These are phyloP conservation scores for Sebastes itinus DNA, from an alignment of 2,797 vertebrate species.

Conservation along the genomic window DNA sequence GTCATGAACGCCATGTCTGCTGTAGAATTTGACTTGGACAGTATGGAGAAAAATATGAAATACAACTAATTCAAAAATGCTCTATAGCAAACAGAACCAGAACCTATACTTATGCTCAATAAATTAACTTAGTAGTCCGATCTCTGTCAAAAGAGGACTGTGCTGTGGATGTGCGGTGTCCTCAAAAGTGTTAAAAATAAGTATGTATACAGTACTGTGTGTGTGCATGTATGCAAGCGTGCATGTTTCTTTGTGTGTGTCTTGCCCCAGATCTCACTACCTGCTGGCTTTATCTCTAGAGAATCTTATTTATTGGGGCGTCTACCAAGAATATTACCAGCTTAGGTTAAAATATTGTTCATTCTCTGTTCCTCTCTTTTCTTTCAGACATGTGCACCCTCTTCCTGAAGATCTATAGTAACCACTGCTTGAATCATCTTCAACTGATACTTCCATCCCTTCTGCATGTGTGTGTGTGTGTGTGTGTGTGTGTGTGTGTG, in stretches of 20 bases:
- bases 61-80: not conserved
- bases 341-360: conserved; percentile 28
- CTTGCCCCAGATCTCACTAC: conserved; percentile 20
- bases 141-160: not conserved
- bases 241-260: not conserved
- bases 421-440: conserved; percentile 60
- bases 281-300: conserved; percentile 1
- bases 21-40: not conserved
- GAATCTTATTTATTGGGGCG: not conserved
- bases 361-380: conserved; percentile 17
- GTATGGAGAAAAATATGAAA: not conserved
- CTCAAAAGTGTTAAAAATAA: not conserved
- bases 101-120: not conserved
- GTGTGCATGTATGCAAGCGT: not conserved
- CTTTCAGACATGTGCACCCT: conserved; percentile 62
- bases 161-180: not conserved
- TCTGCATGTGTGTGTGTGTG: conserved; percentile 46
- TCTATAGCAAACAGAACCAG: not conserved
- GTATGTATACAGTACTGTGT: not conserved
- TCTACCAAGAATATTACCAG: not conserved
- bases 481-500: conserved; percentile 34
- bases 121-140: not conserved
- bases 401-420: conserved; percentile 70
- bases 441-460: conserved; percentile 42
- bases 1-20: not conserved